Conservation (phyloP, 2,888 invertebrate genomes). For the Pantelozetes paolii region DNA sequence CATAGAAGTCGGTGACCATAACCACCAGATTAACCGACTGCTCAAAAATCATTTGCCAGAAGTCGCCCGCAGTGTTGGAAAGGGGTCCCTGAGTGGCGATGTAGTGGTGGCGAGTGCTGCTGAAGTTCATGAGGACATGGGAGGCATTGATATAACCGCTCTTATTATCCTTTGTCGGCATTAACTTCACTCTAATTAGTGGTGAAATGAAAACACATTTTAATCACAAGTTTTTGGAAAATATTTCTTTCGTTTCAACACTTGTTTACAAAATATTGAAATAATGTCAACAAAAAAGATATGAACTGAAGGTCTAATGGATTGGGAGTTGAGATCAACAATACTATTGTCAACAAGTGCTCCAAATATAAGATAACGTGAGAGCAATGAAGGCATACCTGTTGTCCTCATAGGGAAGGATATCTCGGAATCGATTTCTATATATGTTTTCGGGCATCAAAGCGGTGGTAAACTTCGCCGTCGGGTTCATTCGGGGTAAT, state of each 20-base stretch:
- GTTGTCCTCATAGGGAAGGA: constrained; percentile 86
- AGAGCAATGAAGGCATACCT: constrained; percentile 14
- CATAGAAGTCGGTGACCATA: constrained; percentile 63
- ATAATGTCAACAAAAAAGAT: no score
- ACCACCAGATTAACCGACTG: constrained; percentile 76
- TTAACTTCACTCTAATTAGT: constrained; percentile 70
- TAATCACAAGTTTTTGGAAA: background rate
- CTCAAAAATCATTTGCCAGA: constrained; percentile 91
- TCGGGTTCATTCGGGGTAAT: constrained; percentile 63
- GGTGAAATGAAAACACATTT: no score
- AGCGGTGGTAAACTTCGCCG: constrained; percentile 68
- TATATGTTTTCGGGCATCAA: constrained; percentile 63
- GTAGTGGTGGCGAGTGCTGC: constrained; percentile 76
- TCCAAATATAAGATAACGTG: no score
- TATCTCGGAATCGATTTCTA: constrained; percentile 63
- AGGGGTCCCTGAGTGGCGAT: constrained; percentile 71
- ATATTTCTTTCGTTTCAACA: no score
- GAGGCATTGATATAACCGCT: constrained; percentile 90
- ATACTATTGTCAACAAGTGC: no score
- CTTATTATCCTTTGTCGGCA: constrained; percentile 75
- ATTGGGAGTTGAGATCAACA: no score
- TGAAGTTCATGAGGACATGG: constrained; percentile 78
- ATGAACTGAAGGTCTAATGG: no score
- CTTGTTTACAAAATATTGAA: no score
- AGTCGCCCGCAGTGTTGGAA: constrained; percentile 61